A percentile compares a stretch with the other conserved stretches of the same genome.
phyloP scores from a whole-genome alignment of 2,888 invertebrate genomes.

The Habrosyne pyritoides region DNA sequence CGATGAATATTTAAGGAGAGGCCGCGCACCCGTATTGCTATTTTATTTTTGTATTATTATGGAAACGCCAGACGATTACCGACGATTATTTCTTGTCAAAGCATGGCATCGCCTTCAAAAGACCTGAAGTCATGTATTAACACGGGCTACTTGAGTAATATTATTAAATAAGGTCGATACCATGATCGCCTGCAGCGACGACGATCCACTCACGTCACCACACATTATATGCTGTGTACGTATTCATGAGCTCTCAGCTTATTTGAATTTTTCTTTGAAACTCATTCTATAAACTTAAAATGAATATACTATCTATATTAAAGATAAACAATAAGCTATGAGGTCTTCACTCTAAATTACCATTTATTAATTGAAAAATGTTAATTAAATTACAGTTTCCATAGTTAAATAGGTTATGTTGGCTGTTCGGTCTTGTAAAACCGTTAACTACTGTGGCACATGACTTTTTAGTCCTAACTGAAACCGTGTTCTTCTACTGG shows the following conservation, averaged over 20 bases:
- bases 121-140: slow-evolving; percentile 30
- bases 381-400: too few species aligned
- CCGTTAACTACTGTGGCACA: too few species aligned
- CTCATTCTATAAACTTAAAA: not conserved
- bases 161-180: slow-evolving; percentile 47
- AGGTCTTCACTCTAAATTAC: too few species aligned
- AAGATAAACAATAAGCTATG: too few species aligned
- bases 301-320: not conserved
- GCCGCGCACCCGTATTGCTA: slow-evolving; percentile 41
- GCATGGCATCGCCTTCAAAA: slow-evolving; percentile 50
- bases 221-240: slow-evolving; percentile 11
- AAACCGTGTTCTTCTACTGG: too few species aligned
- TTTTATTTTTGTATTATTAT: slow-evolving; percentile 64
- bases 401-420: too few species aligned
- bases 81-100: slow-evolving; percentile 69
- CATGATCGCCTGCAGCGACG: slow-evolving; percentile 53
- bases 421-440: not conserved
- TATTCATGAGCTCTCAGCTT: slow-evolving; percentile 23
- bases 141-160: slow-evolving; percentile 41
- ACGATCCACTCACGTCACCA: slow-evolving; percentile 48
- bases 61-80: slow-evolving; percentile 59
- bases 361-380: too few species aligned
- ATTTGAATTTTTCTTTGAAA: not conserved
- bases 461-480: not conserved
- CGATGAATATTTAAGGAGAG: slow-evolving; percentile 70